phyloP scores from a whole-genome alignment of 2,797 vertebrate genomes.

The Xenentodon cancila region DNA sequence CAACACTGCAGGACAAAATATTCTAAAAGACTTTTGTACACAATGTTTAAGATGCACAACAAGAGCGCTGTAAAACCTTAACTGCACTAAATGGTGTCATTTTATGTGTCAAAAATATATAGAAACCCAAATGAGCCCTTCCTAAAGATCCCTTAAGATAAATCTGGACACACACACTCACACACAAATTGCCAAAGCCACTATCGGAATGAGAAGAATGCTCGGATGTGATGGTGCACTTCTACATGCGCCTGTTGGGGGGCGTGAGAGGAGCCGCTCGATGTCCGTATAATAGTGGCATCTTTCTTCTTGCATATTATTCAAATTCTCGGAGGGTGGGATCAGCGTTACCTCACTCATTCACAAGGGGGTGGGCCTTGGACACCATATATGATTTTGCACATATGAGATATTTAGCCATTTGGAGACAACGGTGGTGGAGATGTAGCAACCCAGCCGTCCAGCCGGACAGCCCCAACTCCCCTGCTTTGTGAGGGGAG shows the following conservation, averaged over 20 bases:
- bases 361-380: conserved; percentile 77
- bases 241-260: conserved; percentile 70
- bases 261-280: conserved; percentile 67
- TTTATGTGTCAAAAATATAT: too few species aligned
- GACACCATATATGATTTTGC: conserved; percentile 78
- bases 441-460: conserved; percentile 68
- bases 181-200: too few species aligned
- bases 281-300: conserved; percentile 66
- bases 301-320: conserved; percentile 73
- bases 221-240: conserved; percentile 61
- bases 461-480: conserved; percentile 58
- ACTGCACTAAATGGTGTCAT: too few species aligned
- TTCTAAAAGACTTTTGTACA: too few species aligned
- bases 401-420: conserved; percentile 72
- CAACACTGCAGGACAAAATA: too few species aligned
- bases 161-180: too few species aligned
- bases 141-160: too few species aligned
- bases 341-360: conserved; percentile 74
- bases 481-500: conserved; percentile 50
- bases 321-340: conserved; percentile 76
- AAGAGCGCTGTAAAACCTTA: too few species aligned
- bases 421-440: conserved; percentile 64
- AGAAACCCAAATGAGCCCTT: too few species aligned
- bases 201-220: conserved; percentile 22
- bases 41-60: too few species aligned